A percentile compares a stretch with the other conserved stretches of the same genome.
phyloP scores from a whole-genome alignment of 2,797 vertebrate genomes.

The Neopelma chrysocephalum region DNA sequence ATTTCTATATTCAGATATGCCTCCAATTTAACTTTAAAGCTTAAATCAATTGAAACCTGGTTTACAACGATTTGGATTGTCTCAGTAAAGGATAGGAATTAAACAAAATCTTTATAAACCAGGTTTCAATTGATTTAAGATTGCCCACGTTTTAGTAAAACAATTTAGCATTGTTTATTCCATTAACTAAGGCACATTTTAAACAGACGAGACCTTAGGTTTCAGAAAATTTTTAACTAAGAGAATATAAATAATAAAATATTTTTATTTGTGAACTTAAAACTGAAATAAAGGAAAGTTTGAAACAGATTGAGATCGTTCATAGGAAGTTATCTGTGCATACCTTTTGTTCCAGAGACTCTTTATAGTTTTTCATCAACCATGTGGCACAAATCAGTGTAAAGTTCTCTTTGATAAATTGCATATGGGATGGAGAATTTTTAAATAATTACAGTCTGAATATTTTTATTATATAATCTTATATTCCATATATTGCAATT shows the following conservation, averaged over 20 bases:
- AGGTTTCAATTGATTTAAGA: constrained; percentile 60
- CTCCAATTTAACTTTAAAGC: constrained; percentile 53
- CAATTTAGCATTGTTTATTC: constrained; percentile 10
- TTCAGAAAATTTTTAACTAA: not conserved
- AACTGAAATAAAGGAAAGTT: not conserved
- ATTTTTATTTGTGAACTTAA: constrained; percentile 29
- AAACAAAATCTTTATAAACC: constrained; percentile 55
- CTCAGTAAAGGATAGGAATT: constrained; percentile 28
- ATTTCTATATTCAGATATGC: constrained; percentile 14
- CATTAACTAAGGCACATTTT: not conserved
- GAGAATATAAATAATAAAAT: not conserved
- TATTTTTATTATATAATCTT: constrained; percentile 50
- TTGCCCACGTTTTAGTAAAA: constrained; percentile 39
- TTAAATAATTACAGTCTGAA: constrained; percentile 37
- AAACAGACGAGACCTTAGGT: not conserved
- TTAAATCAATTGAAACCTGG: constrained; percentile 59
- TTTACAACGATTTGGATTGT: constrained; percentile 16
- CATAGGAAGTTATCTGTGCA: constrained; percentile 1
- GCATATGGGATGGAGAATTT: constrained; percentile 51
- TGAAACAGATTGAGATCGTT: constrained; percentile 38
- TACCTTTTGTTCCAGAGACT: constrained; percentile 51
- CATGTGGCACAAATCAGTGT: constrained; percentile 65
- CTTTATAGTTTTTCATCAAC: constrained; percentile 59
- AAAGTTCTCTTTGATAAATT: constrained; percentile 51
- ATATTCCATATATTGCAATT: constrained; percentile 39